Evolutionary conservation across 1,140 invertebrate genomes (phyloP).

Genomic region (Gerris buenoi): DNA sequence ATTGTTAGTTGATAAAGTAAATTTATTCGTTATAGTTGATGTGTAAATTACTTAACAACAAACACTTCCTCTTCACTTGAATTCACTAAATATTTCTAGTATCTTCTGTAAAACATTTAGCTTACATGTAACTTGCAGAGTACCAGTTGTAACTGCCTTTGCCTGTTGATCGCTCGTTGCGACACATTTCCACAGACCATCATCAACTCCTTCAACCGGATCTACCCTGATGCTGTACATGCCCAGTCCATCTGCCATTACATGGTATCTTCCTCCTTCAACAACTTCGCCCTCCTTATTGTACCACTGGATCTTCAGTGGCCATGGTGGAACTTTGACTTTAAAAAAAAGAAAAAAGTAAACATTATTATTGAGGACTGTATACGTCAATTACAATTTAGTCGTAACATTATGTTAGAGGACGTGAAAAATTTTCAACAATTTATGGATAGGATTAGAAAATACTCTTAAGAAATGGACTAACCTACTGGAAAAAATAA

Average conservation of each 20-base stretch:
- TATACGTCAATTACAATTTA: no score
- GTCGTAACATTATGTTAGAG: no score
- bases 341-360: constrained; percentile 15
- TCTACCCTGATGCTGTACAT: constrained; percentile 57
- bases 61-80: no score
- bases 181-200: constrained; percentile 78
- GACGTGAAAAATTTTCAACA: no score
- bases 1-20: no score
- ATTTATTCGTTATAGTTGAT: neutral
- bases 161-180: constrained; percentile 54
- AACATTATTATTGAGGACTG: neutral
- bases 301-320: constrained; percentile 61
- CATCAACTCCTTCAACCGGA: constrained; percentile 56
- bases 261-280: constrained; percentile 42
- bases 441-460: no score
- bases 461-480: no score
- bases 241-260: constrained; percentile 62
- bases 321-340: constrained; percentile 69
- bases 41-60: no score
- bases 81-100: neutral
- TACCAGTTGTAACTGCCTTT: constrained; percentile 51
- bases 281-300: constrained; percentile 63
- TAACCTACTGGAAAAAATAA: no score
- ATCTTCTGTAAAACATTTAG: neutral
- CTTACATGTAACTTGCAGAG: constrained; percentile 56